Percentiles rank a stretch among this genome's conserved stretches.
Evolutionary conservation across 2,113 vertebrate species (phyloP).

Genomic region (Daphoenositta chrysoptera): DNA sequence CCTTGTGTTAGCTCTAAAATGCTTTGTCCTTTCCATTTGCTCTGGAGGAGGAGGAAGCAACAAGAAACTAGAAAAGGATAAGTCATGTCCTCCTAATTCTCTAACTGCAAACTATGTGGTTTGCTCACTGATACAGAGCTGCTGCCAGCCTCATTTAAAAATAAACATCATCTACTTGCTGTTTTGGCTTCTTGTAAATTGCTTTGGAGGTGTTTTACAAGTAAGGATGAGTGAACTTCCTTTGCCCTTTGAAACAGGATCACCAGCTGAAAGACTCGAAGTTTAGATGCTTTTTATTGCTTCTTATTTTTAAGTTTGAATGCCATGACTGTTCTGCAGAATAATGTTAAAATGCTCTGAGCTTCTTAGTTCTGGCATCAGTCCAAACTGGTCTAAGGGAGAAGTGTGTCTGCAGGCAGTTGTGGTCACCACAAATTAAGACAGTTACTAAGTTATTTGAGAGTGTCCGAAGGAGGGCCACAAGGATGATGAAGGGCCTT

Average conservation of each 20-base stretch:
- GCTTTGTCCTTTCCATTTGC: neutral
- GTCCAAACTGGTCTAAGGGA: neutral
- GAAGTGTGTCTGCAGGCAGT: neutral
- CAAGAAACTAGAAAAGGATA: neutral
- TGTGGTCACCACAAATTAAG: neutral
- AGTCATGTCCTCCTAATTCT: neutral
- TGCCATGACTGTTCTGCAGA: neutral
- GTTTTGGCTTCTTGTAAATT: neutral
- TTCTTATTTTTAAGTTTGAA: neutral
- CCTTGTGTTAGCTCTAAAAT: neutral
- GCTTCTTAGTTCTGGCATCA: neutral
- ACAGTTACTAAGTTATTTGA: neutral
- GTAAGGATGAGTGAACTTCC: neutral
- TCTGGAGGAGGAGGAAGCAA: rapidly evolving
- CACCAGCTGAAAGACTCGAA: neutral
- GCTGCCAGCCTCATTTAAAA: neutral
- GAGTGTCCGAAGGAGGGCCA: neutral
- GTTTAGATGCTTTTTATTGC: neutral
- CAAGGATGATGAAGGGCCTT: rapidly evolving
- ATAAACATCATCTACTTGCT: neutral
- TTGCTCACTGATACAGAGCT: neutral
- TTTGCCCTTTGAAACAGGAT: neutral
- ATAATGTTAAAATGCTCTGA: neutral
- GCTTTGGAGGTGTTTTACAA: neutral
- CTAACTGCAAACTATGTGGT: neutral